phyloP scores from a whole-genome alignment of 2,113 vertebrate genomes.

The Marcusenius ussheri region DNA sequence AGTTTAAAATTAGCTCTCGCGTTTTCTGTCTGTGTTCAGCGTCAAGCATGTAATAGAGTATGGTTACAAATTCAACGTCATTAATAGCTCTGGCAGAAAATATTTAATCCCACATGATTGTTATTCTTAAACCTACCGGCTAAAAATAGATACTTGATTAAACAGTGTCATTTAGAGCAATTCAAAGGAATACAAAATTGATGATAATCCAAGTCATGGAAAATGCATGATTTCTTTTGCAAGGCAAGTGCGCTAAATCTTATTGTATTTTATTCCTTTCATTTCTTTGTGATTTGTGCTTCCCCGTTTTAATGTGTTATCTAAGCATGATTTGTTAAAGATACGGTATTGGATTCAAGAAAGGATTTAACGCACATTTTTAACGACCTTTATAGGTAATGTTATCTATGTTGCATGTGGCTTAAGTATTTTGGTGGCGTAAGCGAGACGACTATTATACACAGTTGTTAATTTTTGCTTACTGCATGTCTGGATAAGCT shows the following conservation, averaged over 20 bases:
- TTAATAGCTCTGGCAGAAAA: constrained; percentile 25
- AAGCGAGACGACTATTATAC: neutral
- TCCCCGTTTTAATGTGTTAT: neutral
- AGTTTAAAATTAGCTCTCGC: constrained; percentile 26
- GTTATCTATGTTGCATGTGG: neutral
- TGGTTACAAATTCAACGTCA: constrained; percentile 21
- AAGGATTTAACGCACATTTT: too few species aligned
- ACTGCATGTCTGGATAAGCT: neutral
- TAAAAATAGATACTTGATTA: neutral
- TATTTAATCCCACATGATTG: neutral
- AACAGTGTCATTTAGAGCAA: neutral
- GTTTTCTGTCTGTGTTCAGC: constrained; percentile 15
- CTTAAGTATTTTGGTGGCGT: neutral
- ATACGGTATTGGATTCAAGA: neutral
- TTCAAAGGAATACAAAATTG: neutral
- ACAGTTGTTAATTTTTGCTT: neutral
- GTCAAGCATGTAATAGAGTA: constrained; percentile 20
- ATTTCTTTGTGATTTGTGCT: neutral
- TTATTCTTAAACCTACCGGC: neutral
- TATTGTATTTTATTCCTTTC: neutral
- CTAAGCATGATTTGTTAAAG: neutral
- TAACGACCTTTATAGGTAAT: neutral
- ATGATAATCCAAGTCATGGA: neutral
- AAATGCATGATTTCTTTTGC: neutral
- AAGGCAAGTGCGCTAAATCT: neutral